Evolutionary conservation across 2,797 vertebrate species (phyloP).

Genomic region (Podarcis siculus): DNA sequence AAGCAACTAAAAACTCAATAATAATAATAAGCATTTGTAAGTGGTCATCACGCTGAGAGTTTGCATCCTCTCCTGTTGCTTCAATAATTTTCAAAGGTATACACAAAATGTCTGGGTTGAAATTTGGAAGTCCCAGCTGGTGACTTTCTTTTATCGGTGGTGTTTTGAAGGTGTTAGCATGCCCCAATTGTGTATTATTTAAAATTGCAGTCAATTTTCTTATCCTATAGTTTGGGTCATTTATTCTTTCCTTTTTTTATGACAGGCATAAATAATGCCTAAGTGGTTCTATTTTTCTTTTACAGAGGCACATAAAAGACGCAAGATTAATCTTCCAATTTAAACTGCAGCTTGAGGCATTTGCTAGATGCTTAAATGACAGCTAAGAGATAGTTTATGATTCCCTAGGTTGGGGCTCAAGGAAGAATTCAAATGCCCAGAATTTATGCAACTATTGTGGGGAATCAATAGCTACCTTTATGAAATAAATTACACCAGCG

Average conservation of each 20-base stretch:
- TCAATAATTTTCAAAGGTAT: background rate
- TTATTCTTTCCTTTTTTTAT: background rate
- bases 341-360: slow-evolving; percentile 8
- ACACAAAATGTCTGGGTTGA: background rate
- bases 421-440: slow-evolving; percentile 23
- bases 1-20: too few relatives aligned
- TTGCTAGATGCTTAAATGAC: slow-evolving; percentile 9
- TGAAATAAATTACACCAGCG: slow-evolving; percentile 8
- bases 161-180: background rate
- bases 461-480: slow-evolving; percentile 12
- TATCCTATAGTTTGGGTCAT: background rate
- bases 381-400: slow-evolving; percentile 3
- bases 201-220: background rate
- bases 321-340: slow-evolving; percentile 22
- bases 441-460: slow-evolving; percentile 11
- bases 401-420: slow-evolving; percentile 8
- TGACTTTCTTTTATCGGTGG: background rate
- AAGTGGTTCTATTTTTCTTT: background rate
- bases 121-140: background rate
- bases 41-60: background rate
- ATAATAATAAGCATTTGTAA: background rate
- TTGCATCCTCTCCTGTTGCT: background rate
- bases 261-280: slow-evolving; percentile 5
- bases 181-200: background rate
- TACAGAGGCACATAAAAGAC: slow-evolving; percentile 6